Conservation (phyloP, 1,140 invertebrate genomes). For the Leptopilina boulardi region DNA sequence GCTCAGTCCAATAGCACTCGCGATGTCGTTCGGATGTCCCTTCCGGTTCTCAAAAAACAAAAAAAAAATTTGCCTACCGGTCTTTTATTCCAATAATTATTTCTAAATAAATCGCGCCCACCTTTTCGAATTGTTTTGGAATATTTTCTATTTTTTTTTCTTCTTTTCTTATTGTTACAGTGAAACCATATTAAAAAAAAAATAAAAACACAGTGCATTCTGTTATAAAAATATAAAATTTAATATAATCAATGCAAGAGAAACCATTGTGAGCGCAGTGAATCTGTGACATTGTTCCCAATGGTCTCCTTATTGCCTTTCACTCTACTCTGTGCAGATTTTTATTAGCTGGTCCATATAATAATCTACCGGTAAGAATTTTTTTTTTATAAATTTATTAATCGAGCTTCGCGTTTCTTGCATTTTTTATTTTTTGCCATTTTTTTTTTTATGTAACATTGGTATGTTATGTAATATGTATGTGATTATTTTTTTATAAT, state of each 20-base stretch:
- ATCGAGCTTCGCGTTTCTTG: background rate
- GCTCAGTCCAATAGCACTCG: conserved; percentile 59
- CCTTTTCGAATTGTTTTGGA: no score
- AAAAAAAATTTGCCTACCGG: background rate
- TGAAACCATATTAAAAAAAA: background rate
- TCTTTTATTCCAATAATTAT: background rate
- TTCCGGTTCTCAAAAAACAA: conserved; percentile 25
- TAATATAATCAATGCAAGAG: background rate
- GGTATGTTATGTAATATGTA: no score
- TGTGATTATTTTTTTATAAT: no score
- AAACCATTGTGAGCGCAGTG: background rate
- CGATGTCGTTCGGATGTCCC: conserved; percentile 58
- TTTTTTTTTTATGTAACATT: background rate
- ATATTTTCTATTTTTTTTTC: no score
- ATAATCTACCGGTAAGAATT: conserved; percentile 26
- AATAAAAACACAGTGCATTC: background rate
- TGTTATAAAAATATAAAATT: background rate
- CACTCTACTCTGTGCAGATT: conserved; percentile 5
- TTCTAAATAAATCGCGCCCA: no score
- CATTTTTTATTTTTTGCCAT: background rate
- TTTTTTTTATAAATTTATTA: background rate
- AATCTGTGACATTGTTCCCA: conserved; percentile 26
- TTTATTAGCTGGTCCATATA: conserved; percentile 12
- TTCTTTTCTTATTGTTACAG: no score
- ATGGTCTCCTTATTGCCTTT: conserved; percentile 26